Conservation (phyloP, 2,888 invertebrate genomes). For the Brachypalpus laphriformis region DNA sequence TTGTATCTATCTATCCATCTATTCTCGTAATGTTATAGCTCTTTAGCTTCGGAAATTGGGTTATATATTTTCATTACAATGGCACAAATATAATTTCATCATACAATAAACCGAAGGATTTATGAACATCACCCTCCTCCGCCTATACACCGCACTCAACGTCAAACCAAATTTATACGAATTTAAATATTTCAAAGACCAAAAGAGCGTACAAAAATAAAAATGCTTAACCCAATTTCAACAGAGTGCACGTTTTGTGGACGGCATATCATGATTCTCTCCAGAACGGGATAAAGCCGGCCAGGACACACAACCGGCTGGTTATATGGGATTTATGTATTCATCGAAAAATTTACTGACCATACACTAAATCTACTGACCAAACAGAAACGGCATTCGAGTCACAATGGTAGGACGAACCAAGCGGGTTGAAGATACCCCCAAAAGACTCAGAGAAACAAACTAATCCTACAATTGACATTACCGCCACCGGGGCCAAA, state of each 20-base stretch:
- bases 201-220: background rate
- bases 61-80: conserved; percentile 68
- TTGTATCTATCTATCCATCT: conserved; percentile 42
- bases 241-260: conserved; percentile 54
- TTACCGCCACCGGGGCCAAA: conserved; percentile 61
- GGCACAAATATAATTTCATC: conserved; percentile 70
- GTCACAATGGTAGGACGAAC: background rate
- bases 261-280: conserved; percentile 26
- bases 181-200: conserved; percentile 66
- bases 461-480: conserved; percentile 73
- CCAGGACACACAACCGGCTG: background rate
- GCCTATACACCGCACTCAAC: conserved; percentile 1
- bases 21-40: conserved; percentile 40
- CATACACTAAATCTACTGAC: conserved; percentile 63
- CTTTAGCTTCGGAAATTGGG: conserved; percentile 67
- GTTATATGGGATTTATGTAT: conserved; percentile 59
- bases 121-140: conserved; percentile 41
- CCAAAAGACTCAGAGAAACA: conserved; percentile 38
- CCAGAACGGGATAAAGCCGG: background rate
- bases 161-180: conserved; percentile 58
- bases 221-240: conserved; percentile 64
- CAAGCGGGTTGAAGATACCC: background rate
- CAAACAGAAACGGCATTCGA: conserved; percentile 46
- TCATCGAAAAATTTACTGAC: conserved; percentile 58
- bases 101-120: conserved; percentile 67